Evolutionary conservation across 2,888 invertebrate species (phyloP), one percentile per base, ranked within the genome.

Genomic region (Coelinius sp.): DNA sequence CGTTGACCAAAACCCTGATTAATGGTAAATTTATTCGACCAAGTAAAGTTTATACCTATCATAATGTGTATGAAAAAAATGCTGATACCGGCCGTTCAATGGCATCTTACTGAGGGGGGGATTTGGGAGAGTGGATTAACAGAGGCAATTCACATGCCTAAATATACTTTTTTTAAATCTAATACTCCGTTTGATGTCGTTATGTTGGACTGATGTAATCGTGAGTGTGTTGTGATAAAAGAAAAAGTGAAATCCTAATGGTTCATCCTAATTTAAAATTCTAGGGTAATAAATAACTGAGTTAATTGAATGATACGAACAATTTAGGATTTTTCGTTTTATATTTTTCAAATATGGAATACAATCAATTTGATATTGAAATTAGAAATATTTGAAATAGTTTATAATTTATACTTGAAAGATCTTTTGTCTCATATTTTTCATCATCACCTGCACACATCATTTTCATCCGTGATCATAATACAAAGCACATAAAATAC

Each of bases 1-100:
- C 10, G 12, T 7, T 27, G 73, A 76, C 75, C 77, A 80, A 76
- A 81, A 76, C 76, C 68, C 77, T 82, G 83, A 85, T 85, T 85
- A 82, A 85, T 85, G 80, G 84, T 79, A 73, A 81, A 84, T 85
- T 85, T 85, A 85, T 85, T 81, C 85, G 79, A 80, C 81, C 77
- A 77, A 79, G 80, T 77, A 77, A 79, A 81, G 78, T 82, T 81
- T 77, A 79, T 79, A 71, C n/a, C n/a, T n/a, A n/a, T 73, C 75
- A 76, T 77, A 78, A 80, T 74, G 76, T 79, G 56, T 75, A 70
- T 74, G 24, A 49, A 63, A 38, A 63, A 2, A 12, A 59, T n/a
- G n/a, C n/a, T n/a, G n/a, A n/a, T n/a, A n/a, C n/a, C n/a, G n/a
- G n/a, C 10, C 41, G n/a, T 25, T 14, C 53, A 53, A 25, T 53